Conservation (phyloP, 2,888 invertebrate species). For the Gasteruption jaculator region DNA sequence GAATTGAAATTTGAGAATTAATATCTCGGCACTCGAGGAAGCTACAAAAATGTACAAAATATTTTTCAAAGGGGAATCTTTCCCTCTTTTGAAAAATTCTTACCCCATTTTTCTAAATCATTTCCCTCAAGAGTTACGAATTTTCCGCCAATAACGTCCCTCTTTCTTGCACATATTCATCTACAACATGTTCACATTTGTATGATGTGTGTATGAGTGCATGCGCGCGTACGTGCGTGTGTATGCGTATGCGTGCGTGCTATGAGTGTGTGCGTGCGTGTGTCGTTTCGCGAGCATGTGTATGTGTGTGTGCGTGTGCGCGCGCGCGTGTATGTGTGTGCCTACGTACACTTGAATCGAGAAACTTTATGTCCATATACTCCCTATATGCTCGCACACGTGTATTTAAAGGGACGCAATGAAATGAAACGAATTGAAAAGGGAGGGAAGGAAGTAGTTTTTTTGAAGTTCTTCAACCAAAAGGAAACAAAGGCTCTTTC, state of each 20-base stretch:
- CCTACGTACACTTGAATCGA: neutral
- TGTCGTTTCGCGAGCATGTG: neutral
- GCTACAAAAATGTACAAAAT: too few species aligned
- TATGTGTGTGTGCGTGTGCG: conserved; percentile 9
- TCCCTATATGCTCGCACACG: neutral
- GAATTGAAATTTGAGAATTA: too few species aligned
- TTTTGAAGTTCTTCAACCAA: neutral
- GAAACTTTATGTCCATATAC: neutral
- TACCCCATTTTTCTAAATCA: too few species aligned
- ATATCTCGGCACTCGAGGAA: too few species aligned
- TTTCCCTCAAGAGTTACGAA: too few species aligned
- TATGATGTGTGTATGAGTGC: conserved; percentile 15
- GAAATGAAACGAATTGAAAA: conserved; percentile 8
- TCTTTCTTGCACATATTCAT: too few species aligned
- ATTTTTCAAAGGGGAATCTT: too few species aligned
- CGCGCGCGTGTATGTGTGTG: neutral
- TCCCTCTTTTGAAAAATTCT: too few species aligned
- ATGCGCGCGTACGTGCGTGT: conserved; percentile 3
- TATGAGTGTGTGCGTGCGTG: conserved; percentile 24
- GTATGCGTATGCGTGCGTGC: conserved; percentile 11
- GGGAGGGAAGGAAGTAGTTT: conserved; percentile 16
- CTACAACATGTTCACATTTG: too few species aligned
- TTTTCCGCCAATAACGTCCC: too few species aligned
- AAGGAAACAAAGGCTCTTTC: conserved; percentile 16
- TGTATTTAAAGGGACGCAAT: neutral